Percentiles rank a stretch among this genome's conserved stretches.
Conservation (phyloP, 2,797 vertebrate species). For the Paramormyrops hopkinsi region DNA sequence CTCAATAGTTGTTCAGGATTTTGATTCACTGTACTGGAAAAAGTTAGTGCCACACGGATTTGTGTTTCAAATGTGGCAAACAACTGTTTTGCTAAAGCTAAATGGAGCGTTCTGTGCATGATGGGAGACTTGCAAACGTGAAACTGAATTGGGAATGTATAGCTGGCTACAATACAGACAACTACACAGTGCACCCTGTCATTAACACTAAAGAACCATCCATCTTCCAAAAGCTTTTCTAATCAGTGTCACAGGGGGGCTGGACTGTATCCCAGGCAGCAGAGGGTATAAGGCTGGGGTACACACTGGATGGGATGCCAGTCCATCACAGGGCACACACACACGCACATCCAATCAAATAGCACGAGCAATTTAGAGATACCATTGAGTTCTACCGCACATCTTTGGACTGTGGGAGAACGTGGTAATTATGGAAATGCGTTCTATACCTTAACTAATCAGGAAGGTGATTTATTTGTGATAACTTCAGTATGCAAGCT, state of each 20-base stretch:
- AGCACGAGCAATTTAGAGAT: neutral
- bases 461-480: neutral
- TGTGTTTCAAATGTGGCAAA: neutral
- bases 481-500: neutral
- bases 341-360: neutral
- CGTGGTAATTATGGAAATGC: neutral
- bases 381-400: neutral
- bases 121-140: neutral
- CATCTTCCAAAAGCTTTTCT: neutral
- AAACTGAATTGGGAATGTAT: neutral
- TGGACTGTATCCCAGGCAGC: neutral
- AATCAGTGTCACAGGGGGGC: neutral
- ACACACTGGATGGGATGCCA: neutral
- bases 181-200: neutral
- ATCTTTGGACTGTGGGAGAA: neutral
- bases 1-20: neutral
- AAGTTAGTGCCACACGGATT: neutral
- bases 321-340: neutral
- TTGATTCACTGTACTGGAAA: neutral
- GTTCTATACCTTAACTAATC: neutral
- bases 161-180: neutral
- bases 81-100: neutral
- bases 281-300: neutral
- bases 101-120: neutral
- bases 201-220: neutral